A percentile compares a stretch with the other conserved stretches of the same genome.
These are phyloP conservation scores for Chrysolina oricalcia DNA, from an alignment of 2,888 invertebrate genomes.

Conservation along the genomic window DNA sequence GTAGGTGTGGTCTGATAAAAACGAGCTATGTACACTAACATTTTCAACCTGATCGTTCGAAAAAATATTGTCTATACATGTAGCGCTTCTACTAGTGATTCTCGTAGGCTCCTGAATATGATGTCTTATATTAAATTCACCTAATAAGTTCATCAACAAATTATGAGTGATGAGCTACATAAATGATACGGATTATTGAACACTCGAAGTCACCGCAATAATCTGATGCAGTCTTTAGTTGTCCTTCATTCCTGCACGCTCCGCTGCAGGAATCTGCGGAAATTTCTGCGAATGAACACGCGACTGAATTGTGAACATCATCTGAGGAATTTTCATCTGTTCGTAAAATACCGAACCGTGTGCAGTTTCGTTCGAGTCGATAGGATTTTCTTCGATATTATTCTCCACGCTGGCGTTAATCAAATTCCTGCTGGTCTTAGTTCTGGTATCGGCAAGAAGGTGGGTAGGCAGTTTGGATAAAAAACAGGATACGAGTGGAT, in stretches of 20 bases:
- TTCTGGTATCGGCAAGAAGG: background rate
- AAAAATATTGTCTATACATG: too few species aligned
- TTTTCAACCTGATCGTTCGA: too few species aligned
- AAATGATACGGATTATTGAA: background rate
- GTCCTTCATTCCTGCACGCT: constrained; percentile 55
- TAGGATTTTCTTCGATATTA: constrained; percentile 41
- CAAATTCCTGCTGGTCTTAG: constrained; percentile 20
- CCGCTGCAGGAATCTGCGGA: constrained; percentile 38
- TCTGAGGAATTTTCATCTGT: constrained; percentile 62
- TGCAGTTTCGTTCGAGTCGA: constrained; percentile 22
- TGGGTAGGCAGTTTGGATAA: background rate
- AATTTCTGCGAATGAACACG: constrained; percentile 62
- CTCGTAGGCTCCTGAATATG: too few species aligned
- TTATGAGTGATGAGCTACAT: too few species aligned
- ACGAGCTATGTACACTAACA: too few species aligned
- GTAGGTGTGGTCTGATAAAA: too few species aligned
- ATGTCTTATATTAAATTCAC: too few species aligned
- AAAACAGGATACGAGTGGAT: background rate
- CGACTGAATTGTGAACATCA: constrained; percentile 64
- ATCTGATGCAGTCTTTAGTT: constrained; percentile 55
- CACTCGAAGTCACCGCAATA: constrained; percentile 40
- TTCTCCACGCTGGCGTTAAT: constrained; percentile 32
- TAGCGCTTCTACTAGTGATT: too few species aligned
- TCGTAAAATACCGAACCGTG: background rate
- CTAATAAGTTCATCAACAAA: too few species aligned